phyloP scores from a whole-genome alignment of 1,140 invertebrate species.

The Pentalonia nigronervosa region DNA sequence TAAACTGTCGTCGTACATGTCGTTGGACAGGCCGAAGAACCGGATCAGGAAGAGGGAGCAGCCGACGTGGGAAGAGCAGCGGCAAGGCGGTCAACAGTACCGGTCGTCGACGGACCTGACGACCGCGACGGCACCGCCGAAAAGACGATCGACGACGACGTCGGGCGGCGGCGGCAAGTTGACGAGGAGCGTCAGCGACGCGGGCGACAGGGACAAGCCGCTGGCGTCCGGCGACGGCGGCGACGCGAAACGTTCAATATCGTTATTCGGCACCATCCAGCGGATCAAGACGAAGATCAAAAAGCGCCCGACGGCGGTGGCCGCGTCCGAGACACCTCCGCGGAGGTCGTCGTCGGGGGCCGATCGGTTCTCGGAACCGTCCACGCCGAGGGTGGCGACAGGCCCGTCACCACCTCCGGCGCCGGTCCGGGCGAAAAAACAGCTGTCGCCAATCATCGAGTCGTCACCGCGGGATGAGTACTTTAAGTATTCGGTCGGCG shows the following conservation, averaged over 20 bases:
- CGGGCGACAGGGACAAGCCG: conserved; percentile 61
- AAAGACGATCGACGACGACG: conserved; percentile 60
- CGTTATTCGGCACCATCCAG: conserved; percentile 59
- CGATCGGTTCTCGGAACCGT: conserved; percentile 3
- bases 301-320: neutral
- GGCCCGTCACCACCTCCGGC: conserved; percentile 35
- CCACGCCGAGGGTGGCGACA: neutral
- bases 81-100: conserved; percentile 20
- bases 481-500: conserved; percentile 66
- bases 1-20: conserved; percentile 39
- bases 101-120: conserved; percentile 26
- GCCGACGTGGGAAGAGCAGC: conserved; percentile 62
- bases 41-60: conserved; percentile 73
- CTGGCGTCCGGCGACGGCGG: conserved; percentile 62
- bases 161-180: conserved; percentile 60
- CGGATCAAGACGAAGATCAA: conserved; percentile 56
- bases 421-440: conserved; percentile 67
- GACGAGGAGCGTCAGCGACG: conserved; percentile 65
- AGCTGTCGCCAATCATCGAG: conserved; percentile 81
- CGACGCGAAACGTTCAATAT: conserved; percentile 52
- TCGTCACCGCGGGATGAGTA: conserved; percentile 72
- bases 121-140: conserved; percentile 62
- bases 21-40: conserved; percentile 60
- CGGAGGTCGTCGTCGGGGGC: neutral
- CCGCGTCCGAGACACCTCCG: neutral